A percentile compares a stretch with the other conserved stretches of the same genome.
These are phyloP conservation scores for Conus ventricosus DNA, from an alignment of 1,140 invertebrate genomes.

Conservation along the genomic window DNA sequence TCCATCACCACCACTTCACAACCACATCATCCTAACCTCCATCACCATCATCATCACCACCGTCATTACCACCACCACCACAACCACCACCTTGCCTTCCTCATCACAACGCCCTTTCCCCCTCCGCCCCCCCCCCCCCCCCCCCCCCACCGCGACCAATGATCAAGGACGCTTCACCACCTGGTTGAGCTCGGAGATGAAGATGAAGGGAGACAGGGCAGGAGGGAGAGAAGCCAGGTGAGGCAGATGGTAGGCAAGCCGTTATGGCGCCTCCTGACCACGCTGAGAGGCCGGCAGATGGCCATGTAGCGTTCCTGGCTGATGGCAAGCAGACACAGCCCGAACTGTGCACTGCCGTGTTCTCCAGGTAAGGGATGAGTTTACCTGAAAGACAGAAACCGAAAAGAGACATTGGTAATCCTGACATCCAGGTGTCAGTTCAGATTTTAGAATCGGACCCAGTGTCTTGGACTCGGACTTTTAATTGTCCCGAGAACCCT, in stretches of 20 bases:
- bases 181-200: conserved; percentile 46
- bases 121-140: no score
- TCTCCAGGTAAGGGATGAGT: conserved; percentile 61
- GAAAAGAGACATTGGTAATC: not conserved
- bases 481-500: no score
- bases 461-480: no score
- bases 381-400: conserved; percentile 53
- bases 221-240: conserved; percentile 51
- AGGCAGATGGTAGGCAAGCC: conserved; percentile 24
- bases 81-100: not conserved
- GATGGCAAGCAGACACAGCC: conserved; percentile 60
- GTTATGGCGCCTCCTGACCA: conserved; percentile 31
- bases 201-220: conserved; percentile 50
- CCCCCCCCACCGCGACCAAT: no score
- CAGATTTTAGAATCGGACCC: no score
- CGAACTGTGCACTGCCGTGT: conserved; percentile 57
- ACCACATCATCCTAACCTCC: not conserved
- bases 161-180: not conserved
- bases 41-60: conserved; percentile 21
- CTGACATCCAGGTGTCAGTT: no score
- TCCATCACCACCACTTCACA: no score
- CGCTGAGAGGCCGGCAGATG: conserved; percentile 59
- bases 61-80: not conserved
- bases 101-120: no score
- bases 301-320: conserved; percentile 63